Evolutionary conservation across 2,888 invertebrate genomes (phyloP), one percentile per base, ranked within the genome.

Genomic region (Cactoblastis cactorum): DNA sequence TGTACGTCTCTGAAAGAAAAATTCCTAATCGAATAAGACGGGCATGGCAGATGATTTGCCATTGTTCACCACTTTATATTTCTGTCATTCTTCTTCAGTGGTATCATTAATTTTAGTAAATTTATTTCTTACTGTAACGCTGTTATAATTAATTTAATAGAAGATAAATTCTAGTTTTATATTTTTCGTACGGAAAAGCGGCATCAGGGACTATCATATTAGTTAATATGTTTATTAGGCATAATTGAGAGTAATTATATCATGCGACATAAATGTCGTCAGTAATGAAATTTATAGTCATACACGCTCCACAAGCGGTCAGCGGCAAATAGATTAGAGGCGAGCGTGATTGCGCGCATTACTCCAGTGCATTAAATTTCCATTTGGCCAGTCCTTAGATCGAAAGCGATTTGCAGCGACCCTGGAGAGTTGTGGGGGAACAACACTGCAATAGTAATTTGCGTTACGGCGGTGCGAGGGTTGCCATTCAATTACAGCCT

Each of bases 401-500:
- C 65, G 63, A 66, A 66, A 71, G 62, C 65, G 61, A 66, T 70
- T 66, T 63, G 55, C 58, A 56, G 52, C 50, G 38, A 43, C 49
- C 39, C 38, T 49, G 41, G 41, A 41, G 32, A 33, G 47, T 49
- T 46, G 50, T 37, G 32, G 34, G 46, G 41, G 49, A 37, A 41
- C 52, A 52, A 47, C 37, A 32, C 28, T 43, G 51, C 54, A 53
- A 63, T 62, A 56, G 60, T 62, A 72, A 71, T 72, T 66, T 65
- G 51, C 49, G 62, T 71, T 63, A 65, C 62, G 60, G 58, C 58
- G 45, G 55, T 53, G 56, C 61, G 58, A 65, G 65, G 61, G 66
- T 59, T 64, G 69, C 71, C 69, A 75, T 80, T 80, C 75, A 75
- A 82, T 83, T 81, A 80, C 56, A 51, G 67, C 52, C 52, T 52